These are phyloP conservation scores for Amia ocellicauda DNA, from an alignment of 2,113 vertebrate genomes.

Conservation along the genomic window DNA sequence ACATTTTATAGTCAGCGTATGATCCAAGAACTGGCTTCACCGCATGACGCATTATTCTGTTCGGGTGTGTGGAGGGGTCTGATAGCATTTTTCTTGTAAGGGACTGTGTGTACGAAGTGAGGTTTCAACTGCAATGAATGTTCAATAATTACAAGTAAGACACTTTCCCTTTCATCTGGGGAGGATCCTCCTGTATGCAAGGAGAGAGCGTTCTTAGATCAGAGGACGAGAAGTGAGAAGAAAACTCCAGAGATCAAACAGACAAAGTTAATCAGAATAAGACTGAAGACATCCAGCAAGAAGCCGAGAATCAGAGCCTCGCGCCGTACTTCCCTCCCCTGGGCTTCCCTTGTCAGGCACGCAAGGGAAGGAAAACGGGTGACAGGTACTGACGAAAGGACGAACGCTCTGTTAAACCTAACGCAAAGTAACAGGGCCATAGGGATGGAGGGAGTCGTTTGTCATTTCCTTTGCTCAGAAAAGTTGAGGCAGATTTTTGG, in stretches of 20 bases:
- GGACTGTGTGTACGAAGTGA: not conserved
- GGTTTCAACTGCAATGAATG: slow-evolving; percentile 37
- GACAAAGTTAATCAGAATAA: slow-evolving; percentile 64
- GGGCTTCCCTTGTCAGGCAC: slow-evolving; percentile 61
- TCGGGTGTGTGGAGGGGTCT: too few relatives aligned
- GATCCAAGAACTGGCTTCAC: not conserved
- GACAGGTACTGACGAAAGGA: slow-evolving; percentile 64
- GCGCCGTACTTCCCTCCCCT: slow-evolving; percentile 42
- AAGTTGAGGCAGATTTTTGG: too few relatives aligned
- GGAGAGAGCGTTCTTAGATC: slow-evolving; percentile 42
- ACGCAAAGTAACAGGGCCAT: slow-evolving; percentile 57
- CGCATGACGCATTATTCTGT: too few relatives aligned
- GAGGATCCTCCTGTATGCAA: slow-evolving; percentile 42
- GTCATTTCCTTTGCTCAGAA: slow-evolving; percentile 32
- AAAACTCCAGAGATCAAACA: slow-evolving; percentile 62
- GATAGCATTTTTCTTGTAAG: too few relatives aligned
- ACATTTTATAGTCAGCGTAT: not conserved
- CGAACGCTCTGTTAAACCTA: slow-evolving; percentile 54
- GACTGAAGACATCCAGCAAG: slow-evolving; percentile 47
- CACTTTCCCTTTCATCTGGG: slow-evolving; percentile 53
- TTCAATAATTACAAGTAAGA: slow-evolving; percentile 47
- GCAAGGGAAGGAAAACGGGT: slow-evolving; percentile 42
- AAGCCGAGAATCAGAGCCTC: slow-evolving; percentile 37
- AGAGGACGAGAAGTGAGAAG: slow-evolving; percentile 51
- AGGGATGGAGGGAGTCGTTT: slow-evolving; percentile 54